Evolutionary conservation across 2,797 vertebrate species (phyloP), one percentile per base, ranked within the genome.

Genomic region (Pelodytes ibericus): DNA sequence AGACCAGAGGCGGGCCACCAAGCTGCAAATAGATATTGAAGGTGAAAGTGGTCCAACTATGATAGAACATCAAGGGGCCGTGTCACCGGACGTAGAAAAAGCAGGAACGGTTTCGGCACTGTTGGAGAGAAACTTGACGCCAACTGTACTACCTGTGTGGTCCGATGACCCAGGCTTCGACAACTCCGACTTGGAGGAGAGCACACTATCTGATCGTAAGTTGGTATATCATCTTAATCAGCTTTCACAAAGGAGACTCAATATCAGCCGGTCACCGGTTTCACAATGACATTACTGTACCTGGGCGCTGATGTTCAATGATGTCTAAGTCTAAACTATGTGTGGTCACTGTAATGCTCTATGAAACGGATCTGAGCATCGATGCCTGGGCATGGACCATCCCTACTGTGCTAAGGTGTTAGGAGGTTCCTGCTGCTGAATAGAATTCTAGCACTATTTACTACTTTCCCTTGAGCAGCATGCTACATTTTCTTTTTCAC

Each of bases 131-230:
- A 90, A 73, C 80, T 75, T 86, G 26, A 86, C 86, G 13, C 86
- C 89, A 0, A 81, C 89, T 0, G 81, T 90, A 5, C 89, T 90
- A 33, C 90, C 95, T 0, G 4, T 82, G 0, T 96, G 95, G 95
- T 91, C 91, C 0, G 94, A 97, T 0, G 95, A 97, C 11, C 90
- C 94, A 0, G 83, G 95, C 78, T 89, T 96, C 0, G 96, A 99
- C 88, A 99, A 97, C 88, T 95, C 94, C 0, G 94, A 95, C 82
- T 98, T 98, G 25, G 97, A 99, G 83, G 97, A 98, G 89, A 96
- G 81, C 88, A 89, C 90, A 0, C 91, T 92, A 77, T 90, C 95
- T 75, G 96, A 99, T 80, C 92, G 97, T 99, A 91, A 86, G 96
- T 94, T 81, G 22, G 11, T 49, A 9, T 22, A 53, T 53, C 15